Evolutionary conservation across 2,797 vertebrate genomes (phyloP), one percentile per base, ranked within the genome.

Genomic region (Bufotes viridis): DNA sequence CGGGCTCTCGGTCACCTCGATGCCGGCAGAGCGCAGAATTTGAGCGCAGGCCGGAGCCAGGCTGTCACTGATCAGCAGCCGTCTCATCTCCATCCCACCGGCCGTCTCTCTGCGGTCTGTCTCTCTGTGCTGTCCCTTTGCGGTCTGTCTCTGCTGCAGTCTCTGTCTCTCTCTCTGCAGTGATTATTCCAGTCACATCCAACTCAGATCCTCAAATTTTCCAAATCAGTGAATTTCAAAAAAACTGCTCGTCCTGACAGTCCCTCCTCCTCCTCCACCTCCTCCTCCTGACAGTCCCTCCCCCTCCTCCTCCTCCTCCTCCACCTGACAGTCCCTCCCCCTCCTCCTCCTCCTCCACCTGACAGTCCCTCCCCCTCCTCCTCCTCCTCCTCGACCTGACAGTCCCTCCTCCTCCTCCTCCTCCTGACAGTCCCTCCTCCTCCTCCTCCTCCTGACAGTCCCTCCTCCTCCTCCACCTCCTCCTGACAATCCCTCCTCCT

Each of bases 61-160:
- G 14, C 76, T 85, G 57, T 88, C 87, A 76, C 87, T 88, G n/a
- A 88, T 81, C n/a, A 88, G 82, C 15, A 88, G 67, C 2, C 87
- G 65, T 22, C 42, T 58, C 14, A 88, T 81, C 18, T 88, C 87
- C 82, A 88, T 88, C 55, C 2, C 10, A 0, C 7, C 3, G 14
- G 55, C 14, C 55, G 55, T 11, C 55, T 57, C 8, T 2, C 22
- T 7, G 17, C 49, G 76, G 78, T 74, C 85, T 78, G 78, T 74
- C 85, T 69, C 58, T 13, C 58, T 42, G 34, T 42, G 34, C 34
- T 0, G 34, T 42, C 2, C 4, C 34, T 42, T 1, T 42, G 29
- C 84, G 26, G 74, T 63, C 74, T 55, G 20, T 53, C 26, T 51
- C 60, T n/a, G 9, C 34, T 55, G 63, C 63, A 26, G 63, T 22